Conservation (phyloP, 1,140 invertebrate genomes). For the Drosophila navojoa region DNA sequence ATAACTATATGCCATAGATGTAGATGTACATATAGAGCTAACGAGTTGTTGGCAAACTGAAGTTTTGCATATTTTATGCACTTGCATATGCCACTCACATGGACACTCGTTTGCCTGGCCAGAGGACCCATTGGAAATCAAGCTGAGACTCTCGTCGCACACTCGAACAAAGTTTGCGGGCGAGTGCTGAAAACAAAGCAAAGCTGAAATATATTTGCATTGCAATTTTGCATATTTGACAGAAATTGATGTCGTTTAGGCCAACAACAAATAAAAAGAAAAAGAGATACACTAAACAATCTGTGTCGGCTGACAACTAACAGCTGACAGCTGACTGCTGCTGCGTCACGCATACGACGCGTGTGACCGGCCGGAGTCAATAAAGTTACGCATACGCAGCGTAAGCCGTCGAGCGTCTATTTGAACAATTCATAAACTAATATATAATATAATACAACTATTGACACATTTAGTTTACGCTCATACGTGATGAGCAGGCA, state of each 20-base stretch:
- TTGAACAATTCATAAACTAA: slow-evolving; percentile 38
- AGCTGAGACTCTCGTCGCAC: background rate
- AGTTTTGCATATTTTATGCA: slow-evolving; percentile 26
- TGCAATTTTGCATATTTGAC: slow-evolving; percentile 4
- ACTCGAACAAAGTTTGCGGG: background rate
- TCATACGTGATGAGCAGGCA: slow-evolving; percentile 11
- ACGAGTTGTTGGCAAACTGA: slow-evolving; percentile 19
- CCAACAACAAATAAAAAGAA: background rate
- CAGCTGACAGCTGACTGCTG: background rate
- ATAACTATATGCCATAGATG: background rate
- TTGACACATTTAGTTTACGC: slow-evolving; percentile 18
- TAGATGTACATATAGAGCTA: background rate
- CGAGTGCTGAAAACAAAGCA: slow-evolving; percentile 2
- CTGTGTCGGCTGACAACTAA: background rate
- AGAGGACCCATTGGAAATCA: background rate
- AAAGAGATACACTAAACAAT: background rate
- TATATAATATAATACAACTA: slow-evolving; percentile 28
- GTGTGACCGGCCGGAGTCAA: slow-evolving; percentile 23
- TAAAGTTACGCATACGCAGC: slow-evolving; percentile 34
- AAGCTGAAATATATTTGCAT: slow-evolving; percentile 3
- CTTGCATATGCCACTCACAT: slow-evolving; percentile 26
- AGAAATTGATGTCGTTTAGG: slow-evolving; percentile 1
- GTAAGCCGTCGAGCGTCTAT: slow-evolving; percentile 3
- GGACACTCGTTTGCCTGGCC: background rate
- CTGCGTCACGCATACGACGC: slow-evolving; percentile 46